Base-by-base conservation (phyloP, 2,888 invertebrate genomes). In the Pollenia angustigena region DNA sequence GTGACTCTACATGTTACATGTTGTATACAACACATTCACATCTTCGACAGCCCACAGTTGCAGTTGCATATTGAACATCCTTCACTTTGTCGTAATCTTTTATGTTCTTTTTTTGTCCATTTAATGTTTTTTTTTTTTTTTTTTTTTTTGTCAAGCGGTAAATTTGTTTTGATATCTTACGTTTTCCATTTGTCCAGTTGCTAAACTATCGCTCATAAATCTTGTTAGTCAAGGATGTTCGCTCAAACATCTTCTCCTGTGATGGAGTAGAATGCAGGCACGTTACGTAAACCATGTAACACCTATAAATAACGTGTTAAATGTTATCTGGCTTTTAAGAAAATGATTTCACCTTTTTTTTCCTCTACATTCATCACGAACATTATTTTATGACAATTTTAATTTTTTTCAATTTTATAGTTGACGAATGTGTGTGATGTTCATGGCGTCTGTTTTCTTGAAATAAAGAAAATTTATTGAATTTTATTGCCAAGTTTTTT, bases 251-350 rank as follows among this genome's bases (percentile, higher is more conserved):
- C 3, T 52, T 62, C 44, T 1, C 40, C 18, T 18, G 46, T 72
- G 48, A 44, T 56, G 40, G 75, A 52, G 60, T 46, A 11, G 44
- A 58, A 68, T 50, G 11, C 54, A 72, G 64, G 16, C 48, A 78
- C 84, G 81, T 87, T 78, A 78, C 72, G 54, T 87, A 72, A 76
- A 72, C 76, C 74, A 76, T 84, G 84, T 87, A 87, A 87, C 81
- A 84, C 84, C 87, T 84, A 81, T 71, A 87, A 81, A 84, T 81
- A 76, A 84, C 68, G 76, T 84, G 81, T 87, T 87, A 84, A 84
- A 81, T 74, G 60, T 74, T 84, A 84, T 74, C 69, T 71, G 68
- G 44, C 72, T 72, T 74, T 81, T 48, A 69, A 76, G 48, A 69
- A 50, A 76, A 75, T 42, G 4, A 52, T 44, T 80, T 81, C 76